Conservation (phyloP, 2,797 vertebrate genomes). For the Bufotes viridis region DNA sequence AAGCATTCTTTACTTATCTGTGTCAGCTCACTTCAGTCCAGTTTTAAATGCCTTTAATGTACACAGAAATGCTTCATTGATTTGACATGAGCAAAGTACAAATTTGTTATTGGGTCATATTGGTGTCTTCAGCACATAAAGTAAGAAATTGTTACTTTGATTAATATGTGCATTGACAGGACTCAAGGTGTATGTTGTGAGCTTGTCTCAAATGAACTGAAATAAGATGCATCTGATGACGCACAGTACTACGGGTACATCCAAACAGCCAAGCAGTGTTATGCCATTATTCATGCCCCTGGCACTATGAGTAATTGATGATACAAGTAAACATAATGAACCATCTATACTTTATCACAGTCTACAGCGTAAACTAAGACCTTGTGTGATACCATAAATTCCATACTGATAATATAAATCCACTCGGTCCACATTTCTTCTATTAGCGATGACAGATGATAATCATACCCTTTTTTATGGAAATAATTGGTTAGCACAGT, state of each 20-base stretch:
- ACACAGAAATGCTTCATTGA: too few species aligned
- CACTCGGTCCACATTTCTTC: background rate
- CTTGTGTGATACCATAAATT: background rate
- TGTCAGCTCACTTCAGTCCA: background rate
- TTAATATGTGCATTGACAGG: constrained; percentile 54
- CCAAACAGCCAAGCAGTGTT: constrained; percentile 23
- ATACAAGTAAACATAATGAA: constrained; percentile 41
- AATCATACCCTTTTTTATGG: background rate
- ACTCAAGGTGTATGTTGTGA: constrained; percentile 43
- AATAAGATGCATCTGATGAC: constrained; percentile 50
- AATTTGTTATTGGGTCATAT: constrained; percentile 27
- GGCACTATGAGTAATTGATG: constrained; percentile 25
- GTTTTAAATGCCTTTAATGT: background rate
- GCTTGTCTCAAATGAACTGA: constrained; percentile 53
- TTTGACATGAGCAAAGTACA: background rate
- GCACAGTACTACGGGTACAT: constrained; percentile 34
- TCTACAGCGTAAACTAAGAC: background rate
- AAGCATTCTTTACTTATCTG: background rate
- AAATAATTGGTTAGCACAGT: background rate
- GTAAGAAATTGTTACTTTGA: constrained; percentile 24
- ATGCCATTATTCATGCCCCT: constrained; percentile 27
- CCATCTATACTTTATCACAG: background rate
- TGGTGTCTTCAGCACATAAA: constrained; percentile 33
- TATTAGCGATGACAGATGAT: background rate
- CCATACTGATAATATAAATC: too few species aligned